These are phyloP conservation scores for Ceratoteleas bidentatus DNA, from an alignment of 1,140 invertebrate species.

Conservation along the genomic window DNA sequence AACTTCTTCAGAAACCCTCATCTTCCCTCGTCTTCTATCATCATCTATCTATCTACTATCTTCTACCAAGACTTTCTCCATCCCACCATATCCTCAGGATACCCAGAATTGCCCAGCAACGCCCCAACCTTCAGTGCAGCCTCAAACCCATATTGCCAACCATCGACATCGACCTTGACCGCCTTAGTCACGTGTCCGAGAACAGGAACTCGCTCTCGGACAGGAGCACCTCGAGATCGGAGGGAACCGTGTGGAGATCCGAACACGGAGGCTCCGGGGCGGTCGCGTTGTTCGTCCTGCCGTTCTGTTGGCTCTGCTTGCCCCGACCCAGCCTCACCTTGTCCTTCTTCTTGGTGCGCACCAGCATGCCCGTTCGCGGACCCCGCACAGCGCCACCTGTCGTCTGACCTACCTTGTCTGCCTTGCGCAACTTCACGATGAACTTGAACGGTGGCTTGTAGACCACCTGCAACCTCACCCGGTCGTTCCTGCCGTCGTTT, in stretches of 20 bases:
- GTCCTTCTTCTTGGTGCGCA: slow-evolving; percentile 78
- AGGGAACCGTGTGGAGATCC: slow-evolving; percentile 84
- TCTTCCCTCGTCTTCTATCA: no score
- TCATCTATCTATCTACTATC: no score
- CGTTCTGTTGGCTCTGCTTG: slow-evolving; percentile 66
- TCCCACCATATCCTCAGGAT: no score
- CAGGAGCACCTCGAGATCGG: slow-evolving; percentile 84
- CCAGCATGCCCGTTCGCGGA: slow-evolving; percentile 80
- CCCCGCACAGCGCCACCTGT: slow-evolving; percentile 43
- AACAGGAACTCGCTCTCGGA: slow-evolving; percentile 85
- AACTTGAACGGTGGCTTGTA: slow-evolving; percentile 93
- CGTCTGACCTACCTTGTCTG: slow-evolving; percentile 81
- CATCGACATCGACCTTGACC: slow-evolving; percentile 29
- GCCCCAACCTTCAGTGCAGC: slow-evolving; percentile 19
- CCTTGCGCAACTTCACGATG: slow-evolving; percentile 88
- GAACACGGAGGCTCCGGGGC: slow-evolving; percentile 79
- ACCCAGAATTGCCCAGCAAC: background rate
- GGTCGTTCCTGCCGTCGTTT: slow-evolving; percentile 81
- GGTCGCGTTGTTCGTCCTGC: slow-evolving; percentile 64
- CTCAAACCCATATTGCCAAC: slow-evolving; percentile 5
- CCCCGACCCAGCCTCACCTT: slow-evolving; percentile 70
- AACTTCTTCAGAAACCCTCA: no score
- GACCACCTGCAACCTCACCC: slow-evolving; percentile 89
- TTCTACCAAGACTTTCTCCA: no score
- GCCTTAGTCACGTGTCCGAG: slow-evolving; percentile 81